Percentiles rank a stretch among this genome's conserved stretches.
These are phyloP conservation scores for Tenualosa thibaudeaui DNA, from an alignment of 2,797 vertebrate genomes.

Conservation along the genomic window DNA sequence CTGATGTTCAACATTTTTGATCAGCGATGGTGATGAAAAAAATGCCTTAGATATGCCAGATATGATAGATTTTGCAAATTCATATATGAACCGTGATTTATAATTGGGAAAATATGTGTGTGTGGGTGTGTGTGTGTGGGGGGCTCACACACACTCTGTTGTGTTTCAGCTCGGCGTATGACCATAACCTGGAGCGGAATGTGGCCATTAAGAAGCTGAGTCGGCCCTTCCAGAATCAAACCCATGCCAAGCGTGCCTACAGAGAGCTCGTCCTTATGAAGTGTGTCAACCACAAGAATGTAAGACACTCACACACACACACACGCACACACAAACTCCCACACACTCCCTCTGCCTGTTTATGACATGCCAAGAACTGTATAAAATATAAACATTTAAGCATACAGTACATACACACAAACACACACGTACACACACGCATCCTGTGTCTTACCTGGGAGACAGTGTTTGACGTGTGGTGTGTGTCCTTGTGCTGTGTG, in stretches of 20 bases:
- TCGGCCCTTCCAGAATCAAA: constrained; percentile 97
- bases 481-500: constrained; percentile 1
- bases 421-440: background rate
- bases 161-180: constrained; percentile 87
- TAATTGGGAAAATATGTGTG: background rate
- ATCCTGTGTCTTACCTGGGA: background rate
- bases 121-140: background rate
- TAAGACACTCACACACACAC: constrained; percentile 68
- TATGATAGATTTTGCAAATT: too few species aligned
- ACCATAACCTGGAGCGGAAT: constrained; percentile 93
- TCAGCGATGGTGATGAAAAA: too few species aligned
- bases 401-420: too few species aligned
- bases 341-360: background rate
- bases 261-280: constrained; percentile 99
- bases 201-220: constrained; percentile 99
- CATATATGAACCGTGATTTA: too few species aligned
- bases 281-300: constrained; percentile 99
- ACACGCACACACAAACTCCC: background rate
- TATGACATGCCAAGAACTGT: too few species aligned
- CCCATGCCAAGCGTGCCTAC: constrained; percentile 95
- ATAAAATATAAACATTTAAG: too few species aligned
- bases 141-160: background rate
- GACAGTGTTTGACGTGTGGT: background rate
- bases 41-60: too few species aligned
- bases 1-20: too few species aligned